Evolutionary conservation across 92 coral and sea anemone species (phyloP).

Genomic region (Porites rus): DNA sequence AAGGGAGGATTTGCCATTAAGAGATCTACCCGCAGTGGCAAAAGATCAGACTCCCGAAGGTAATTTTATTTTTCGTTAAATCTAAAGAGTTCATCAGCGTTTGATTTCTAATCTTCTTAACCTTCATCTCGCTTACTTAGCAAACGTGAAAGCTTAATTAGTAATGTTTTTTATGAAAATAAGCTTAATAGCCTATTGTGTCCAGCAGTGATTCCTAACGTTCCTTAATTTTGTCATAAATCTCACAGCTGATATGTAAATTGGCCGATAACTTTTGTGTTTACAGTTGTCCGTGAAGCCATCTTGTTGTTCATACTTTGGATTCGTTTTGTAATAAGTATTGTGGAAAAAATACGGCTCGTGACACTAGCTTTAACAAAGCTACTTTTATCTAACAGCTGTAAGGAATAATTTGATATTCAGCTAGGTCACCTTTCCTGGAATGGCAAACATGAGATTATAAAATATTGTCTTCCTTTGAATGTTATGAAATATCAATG

Average conservation of each 20-base stretch:
- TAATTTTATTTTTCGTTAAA: conserved; percentile 30
- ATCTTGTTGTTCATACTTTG: neutral
- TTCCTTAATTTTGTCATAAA: neutral
- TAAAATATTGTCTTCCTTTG: neutral
- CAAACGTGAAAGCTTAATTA: too few species aligned
- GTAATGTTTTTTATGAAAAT: too few species aligned
- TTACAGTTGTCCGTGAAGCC: neutral
- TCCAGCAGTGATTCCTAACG: conserved; percentile 7
- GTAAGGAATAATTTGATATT: conserved; percentile 26
- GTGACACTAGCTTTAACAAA: neutral
- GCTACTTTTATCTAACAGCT: conserved; percentile 9
- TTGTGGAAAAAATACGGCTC: neutral
- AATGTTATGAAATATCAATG: neutral
- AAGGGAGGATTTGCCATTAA: neutral
- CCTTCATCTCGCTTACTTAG: neutral
- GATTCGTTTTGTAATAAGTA: neutral
- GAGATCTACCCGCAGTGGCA: neutral
- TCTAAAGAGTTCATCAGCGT: neutral
- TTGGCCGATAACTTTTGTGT: neutral
- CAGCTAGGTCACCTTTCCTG: neutral
- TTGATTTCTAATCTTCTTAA: neutral
- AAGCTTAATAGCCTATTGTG: neutral
- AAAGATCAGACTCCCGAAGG: conserved; percentile 31
- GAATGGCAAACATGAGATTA: conserved; percentile 14
- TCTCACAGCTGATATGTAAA: conserved; percentile 2